Conservation (phyloP, 92 coral and sea anemone species). For the Anthopleura xanthogrammica region DNA sequence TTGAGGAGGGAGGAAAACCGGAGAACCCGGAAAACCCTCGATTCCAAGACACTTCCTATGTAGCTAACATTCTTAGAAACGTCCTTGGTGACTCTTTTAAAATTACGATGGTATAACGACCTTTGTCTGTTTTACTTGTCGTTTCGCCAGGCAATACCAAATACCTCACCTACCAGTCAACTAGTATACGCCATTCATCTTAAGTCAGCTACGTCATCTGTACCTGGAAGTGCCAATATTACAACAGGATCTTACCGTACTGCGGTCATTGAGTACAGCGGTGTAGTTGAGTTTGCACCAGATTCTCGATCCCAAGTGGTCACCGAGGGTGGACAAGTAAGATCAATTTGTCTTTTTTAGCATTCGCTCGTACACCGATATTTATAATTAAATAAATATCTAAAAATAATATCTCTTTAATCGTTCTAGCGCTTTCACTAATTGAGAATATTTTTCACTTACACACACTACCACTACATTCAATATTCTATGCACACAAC, state of each 20-base stretch:
- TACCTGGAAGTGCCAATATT: constrained; percentile 76
- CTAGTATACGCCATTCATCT: constrained; percentile 79
- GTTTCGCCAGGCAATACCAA: constrained; percentile 66
- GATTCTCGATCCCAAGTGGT: constrained; percentile 58
- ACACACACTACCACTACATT: no score
- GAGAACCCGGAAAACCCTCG: no score
- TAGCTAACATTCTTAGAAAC: background rate
- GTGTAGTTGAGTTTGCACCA: constrained; percentile 79
- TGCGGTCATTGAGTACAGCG: constrained; percentile 86
- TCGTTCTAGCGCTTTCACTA: no score
- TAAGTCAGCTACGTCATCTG: constrained; percentile 50
- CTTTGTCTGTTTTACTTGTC: background rate
- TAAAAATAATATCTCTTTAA: no score
- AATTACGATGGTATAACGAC: no score
- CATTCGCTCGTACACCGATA: background rate
- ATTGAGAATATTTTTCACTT: no score
- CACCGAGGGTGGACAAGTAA: constrained; percentile 71
- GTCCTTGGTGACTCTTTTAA: background rate
- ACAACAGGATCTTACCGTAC: constrained; percentile 58
- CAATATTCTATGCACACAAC: no score
- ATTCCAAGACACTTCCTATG: no score
- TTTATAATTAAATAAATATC: no score
- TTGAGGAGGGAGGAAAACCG: no score
- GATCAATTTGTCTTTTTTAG: background rate
- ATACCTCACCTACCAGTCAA: constrained; percentile 60